These are phyloP conservation scores for Scelioninae gen. 1 DNA, from an alignment of 2,888 invertebrate genomes.

Conservation along the genomic window DNA sequence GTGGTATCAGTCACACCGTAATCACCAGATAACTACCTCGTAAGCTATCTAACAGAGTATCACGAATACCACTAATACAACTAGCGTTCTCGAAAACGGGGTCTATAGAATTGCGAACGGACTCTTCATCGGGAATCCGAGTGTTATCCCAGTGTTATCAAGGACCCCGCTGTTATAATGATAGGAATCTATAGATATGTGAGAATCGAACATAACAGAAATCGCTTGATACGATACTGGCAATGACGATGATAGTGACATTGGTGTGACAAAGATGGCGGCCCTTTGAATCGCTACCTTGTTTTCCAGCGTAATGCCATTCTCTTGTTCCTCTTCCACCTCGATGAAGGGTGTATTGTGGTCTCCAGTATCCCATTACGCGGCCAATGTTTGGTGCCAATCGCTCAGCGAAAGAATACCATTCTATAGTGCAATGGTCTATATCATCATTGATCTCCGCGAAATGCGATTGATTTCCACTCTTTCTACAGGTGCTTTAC, in stretches of 20 bases:
- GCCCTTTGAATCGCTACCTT: constrained; percentile 69
- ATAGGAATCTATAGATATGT: constrained; percentile 65
- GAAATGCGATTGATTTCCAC: constrained; percentile 57
- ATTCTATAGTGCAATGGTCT: constrained; percentile 38
- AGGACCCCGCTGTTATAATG: constrained; percentile 71
- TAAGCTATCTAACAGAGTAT: constrained; percentile 80
- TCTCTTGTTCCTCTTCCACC: constrained; percentile 83
- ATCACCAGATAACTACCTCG: constrained; percentile 80
- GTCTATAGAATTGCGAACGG: constrained; percentile 51
- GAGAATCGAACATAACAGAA: constrained; percentile 58
- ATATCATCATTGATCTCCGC: constrained; percentile 60
- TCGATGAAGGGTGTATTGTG: constrained; percentile 82
- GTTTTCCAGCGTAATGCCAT: constrained; percentile 79
- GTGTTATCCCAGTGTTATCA: constrained; percentile 76
- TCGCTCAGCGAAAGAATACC: constrained; percentile 66
- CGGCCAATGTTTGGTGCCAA: constrained; percentile 77
- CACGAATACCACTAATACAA: constrained; percentile 69
- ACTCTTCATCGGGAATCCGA: constrained; percentile 61
- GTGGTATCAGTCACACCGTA: constrained; percentile 79
- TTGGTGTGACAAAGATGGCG: constrained; percentile 67
- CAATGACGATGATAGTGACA: constrained; percentile 64
- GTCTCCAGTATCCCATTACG: constrained; percentile 80
- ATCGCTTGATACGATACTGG: constrained; percentile 51
- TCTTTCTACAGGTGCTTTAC: constrained; percentile 28
- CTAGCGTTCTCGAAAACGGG: constrained; percentile 55